Percentiles rank a stretch among this genome's conserved stretches.
Evolutionary conservation across 2,888 invertebrate species (phyloP).

Genomic region (Idaea biselata): DNA sequence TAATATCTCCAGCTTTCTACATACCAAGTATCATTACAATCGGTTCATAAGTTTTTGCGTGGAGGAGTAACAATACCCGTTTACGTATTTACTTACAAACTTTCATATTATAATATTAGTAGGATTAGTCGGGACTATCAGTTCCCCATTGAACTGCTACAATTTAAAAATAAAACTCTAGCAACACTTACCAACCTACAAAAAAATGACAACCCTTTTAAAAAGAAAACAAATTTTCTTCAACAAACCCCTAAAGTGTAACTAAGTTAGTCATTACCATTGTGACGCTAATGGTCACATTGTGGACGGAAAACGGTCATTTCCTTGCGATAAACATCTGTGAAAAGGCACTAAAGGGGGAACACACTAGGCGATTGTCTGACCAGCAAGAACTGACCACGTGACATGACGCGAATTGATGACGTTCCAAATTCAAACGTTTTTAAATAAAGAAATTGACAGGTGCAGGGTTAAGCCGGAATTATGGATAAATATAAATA

Average conservation of each 20-base stretch:
- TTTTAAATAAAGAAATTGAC: conserved; percentile 51
- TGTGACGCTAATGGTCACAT: conserved; percentile 71
- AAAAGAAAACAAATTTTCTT: conserved; percentile 21
- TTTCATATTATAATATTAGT: too few species aligned
- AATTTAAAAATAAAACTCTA: conserved; percentile 9
- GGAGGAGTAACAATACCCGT: too few species aligned
- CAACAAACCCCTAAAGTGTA: conserved; percentile 32
- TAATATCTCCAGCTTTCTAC: too few species aligned
- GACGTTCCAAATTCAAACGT: conserved; percentile 45
- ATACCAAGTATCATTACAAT: too few species aligned
- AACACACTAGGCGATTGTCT: conserved; percentile 29
- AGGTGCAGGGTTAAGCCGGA: conserved; percentile 34
- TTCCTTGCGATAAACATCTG: conserved; percentile 79
- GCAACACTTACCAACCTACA: conserved; percentile 6
- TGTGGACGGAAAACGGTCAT: conserved; percentile 79
- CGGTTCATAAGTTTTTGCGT: too few species aligned
- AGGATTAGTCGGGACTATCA: too few species aligned
- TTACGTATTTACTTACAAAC: too few species aligned
- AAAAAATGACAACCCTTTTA: background rate
- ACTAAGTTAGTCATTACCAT: conserved; percentile 69
- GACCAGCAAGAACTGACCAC: background rate
- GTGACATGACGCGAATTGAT: conserved; percentile 30
- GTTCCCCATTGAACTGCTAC: too few species aligned
- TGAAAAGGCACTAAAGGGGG: conserved; percentile 76
- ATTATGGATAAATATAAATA: too few species aligned